These are phyloP conservation scores for Phyllostomus discolor DNA, from an alignment of 2,113 vertebrate genomes.

Conservation along the genomic window DNA sequence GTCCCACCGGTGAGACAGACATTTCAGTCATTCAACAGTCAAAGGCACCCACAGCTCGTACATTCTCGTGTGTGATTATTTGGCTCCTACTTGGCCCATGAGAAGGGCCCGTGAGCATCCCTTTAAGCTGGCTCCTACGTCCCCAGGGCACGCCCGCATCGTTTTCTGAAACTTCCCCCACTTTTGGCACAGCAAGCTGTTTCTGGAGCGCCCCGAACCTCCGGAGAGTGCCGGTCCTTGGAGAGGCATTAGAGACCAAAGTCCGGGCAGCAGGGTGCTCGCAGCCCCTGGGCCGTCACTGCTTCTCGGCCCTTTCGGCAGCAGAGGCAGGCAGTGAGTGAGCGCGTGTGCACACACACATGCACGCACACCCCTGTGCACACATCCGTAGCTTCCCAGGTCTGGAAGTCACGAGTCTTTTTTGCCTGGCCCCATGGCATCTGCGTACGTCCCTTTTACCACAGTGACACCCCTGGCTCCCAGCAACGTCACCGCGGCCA, in stretches of 20 bases:
- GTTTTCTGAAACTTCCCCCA: not conserved
- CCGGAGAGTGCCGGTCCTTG: not conserved
- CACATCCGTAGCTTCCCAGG: not conserved
- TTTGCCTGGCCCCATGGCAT: not conserved
- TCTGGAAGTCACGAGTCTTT: not conserved
- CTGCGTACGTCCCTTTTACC: not conserved
- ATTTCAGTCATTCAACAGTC: not conserved
- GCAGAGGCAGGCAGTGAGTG: no score
- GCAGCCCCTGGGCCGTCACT: not conserved
- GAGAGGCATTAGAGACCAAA: not conserved
- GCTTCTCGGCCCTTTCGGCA: not conserved
- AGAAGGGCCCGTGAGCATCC: not conserved
- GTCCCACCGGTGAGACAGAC: not conserved
- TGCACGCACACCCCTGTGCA: no score
- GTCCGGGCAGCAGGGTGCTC: no score
- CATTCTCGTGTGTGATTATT: not conserved
- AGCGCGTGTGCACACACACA: no score
- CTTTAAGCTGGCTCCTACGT: no score
- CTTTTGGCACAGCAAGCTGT: no score
- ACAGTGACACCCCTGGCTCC: not conserved
- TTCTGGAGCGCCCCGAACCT: not conserved
- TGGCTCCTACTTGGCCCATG: not conserved
- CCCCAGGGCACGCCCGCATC: fast-evolving
- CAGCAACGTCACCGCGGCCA: fast-evolving
- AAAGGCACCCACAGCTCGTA: not conserved